A percentile compares a stretch with the other conserved stretches of the same genome.
phyloP scores from a whole-genome alignment of 2,797 vertebrate genomes.

The Mormyrops attenuatus region DNA sequence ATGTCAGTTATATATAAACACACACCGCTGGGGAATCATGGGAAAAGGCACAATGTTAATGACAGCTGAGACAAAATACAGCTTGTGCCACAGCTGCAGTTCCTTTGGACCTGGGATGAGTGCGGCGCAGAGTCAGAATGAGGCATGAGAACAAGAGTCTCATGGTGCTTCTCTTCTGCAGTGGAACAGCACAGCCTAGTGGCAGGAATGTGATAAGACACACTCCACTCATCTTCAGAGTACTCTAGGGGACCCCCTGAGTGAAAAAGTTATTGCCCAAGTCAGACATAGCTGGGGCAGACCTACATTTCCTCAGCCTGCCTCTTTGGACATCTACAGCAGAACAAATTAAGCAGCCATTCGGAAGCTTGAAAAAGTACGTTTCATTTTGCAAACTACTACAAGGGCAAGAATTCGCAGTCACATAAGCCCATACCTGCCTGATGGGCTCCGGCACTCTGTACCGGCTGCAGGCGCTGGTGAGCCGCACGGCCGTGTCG shows the following conservation, averaged over 20 bases:
- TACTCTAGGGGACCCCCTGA: not conserved
- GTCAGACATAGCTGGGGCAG: not conserved
- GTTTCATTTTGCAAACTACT: not conserved
- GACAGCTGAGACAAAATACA: not conserved
- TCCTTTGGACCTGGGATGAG: not conserved
- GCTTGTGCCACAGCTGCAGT: slow-evolving; percentile 9
- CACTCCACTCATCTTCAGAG: not conserved
- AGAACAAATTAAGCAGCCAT: not conserved
- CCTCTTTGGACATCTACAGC: not conserved
- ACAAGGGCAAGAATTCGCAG: not conserved
- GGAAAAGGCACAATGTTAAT: slow-evolving; percentile 4
- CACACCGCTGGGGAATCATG: slow-evolving; percentile 6
- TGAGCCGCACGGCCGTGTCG: slow-evolving; percentile 71
- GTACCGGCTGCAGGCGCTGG: slow-evolving; percentile 75
- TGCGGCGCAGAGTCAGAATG: not conserved
- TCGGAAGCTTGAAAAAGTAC: not conserved
- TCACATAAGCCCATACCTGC: slow-evolving; percentile 62
- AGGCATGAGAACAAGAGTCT: not conserved
- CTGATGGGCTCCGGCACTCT: slow-evolving; percentile 85
- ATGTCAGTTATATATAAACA: not conserved
- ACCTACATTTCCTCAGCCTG: not conserved
- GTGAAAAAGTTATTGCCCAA: not conserved
- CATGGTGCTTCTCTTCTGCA: slow-evolving; percentile 16
- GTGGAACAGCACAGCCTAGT: slow-evolving; percentile 58
- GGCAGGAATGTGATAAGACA: slow-evolving; percentile 29